Evolutionary conservation across 2,797 vertebrate genomes (phyloP), one percentile per base, ranked within the genome.

Genomic region (Propithecus perrieri): DNA sequence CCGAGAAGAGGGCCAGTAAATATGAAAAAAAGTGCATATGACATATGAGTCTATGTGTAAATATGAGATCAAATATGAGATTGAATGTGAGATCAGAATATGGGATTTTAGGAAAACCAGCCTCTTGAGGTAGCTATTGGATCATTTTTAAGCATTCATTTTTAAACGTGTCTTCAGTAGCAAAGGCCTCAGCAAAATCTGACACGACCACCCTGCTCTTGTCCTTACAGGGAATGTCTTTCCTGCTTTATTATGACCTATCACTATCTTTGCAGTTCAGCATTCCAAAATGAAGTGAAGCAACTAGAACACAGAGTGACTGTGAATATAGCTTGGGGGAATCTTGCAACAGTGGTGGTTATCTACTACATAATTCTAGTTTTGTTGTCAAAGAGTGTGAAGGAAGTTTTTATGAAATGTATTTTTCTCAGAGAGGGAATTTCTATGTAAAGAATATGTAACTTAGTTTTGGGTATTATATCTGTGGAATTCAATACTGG

Each of bases 111-210:
- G 57, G 26, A 71, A 97, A 89, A 50, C 4, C 76, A 63, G 9
- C 4, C 72, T 74, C 10, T 63, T 80, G 20, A 57, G 10, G 38
- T 87, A 95, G 33, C 48, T 63, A 24, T 14, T 65, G 17, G 91
- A 93, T 93, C 72, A 43, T 22, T 89, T 85, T 88, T 59, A 46
- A 78, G 41, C 28, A 33, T 89, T 94, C 33, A 43, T 53, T 92
- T 92, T 57, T 8, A 85, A 92, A 48, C 93, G 7, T 14, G n/a
- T 76, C 43, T 74, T 10, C 48, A 88, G n/a, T 72, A 72, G 48
- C 72, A 97, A 86, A 94, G 33, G 4, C 17, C 65, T 69, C 43
- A 61, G 9, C 12, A 91, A 55, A 46, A n/a, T 43, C 57, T 57
- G 46, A 38, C 4, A 61, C 4, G 1, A 38, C 33, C 83, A 6